Base-by-base conservation (phyloP, 2,797 vertebrate species). In the Pyrrhura leucotis region DNA sequence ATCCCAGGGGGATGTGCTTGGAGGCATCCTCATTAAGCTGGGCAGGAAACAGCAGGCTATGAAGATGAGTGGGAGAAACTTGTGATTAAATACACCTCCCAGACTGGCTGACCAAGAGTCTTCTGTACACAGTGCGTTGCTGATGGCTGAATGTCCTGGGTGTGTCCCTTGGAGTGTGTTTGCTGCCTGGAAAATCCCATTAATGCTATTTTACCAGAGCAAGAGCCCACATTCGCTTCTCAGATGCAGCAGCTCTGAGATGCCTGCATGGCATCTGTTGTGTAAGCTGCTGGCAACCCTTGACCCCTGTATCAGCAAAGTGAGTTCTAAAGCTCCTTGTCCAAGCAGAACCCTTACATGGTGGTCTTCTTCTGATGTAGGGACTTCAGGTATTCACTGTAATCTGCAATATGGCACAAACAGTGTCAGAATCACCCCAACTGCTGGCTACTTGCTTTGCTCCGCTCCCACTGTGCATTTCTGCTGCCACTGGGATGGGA, bases 61-160 rank as follows among this genome's bases (percentile, higher is more conserved):
- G 80, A 94, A 87, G 67, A 77, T 23, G 72, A 74, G 74, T 15
- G 65, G 53, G 68, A 92, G 75, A 85, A 92, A 88, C 66, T 88
- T 69, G 68, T 88, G 45, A 90, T 96, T 95, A 91, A 96, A 76
- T 84, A 69, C 69, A 35, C 61, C 78, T 88, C 65, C 90, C 67
- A 81, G 72, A 68, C 42, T 81, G 54, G 48, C 50, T 81, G 76
- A 76, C 85, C 26, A 28, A 92, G 54, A 88, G 40, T 47, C 33
- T 94, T 78, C 33, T 63, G 47, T 76, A 31, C 2, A 12, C 40
- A 69, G 58, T 74, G 6, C 54, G 74, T 66, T 86, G 69, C 73
- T 89, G 69, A 73, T 88, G 87, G 85, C 74, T 86, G 69, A 94
- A 48, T 69, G 85, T 92, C 80, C 54, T 73, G 82, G 94, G 85